Base-by-base conservation (phyloP, 1,140 invertebrate genomes). In the Ceratina australensis region DNA sequence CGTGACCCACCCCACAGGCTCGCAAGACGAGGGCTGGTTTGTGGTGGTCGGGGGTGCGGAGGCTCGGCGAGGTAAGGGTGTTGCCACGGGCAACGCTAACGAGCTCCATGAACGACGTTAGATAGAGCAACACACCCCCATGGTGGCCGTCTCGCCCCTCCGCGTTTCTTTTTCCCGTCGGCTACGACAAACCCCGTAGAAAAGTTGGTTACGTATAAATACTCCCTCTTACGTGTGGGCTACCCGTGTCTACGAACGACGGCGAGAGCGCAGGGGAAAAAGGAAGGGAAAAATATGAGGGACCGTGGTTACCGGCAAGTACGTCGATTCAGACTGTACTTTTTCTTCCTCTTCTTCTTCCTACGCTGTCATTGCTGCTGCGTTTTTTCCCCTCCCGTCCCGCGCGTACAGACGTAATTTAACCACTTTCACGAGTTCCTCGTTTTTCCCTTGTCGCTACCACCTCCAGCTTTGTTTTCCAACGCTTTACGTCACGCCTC, bases 41-140 rank as follows among this genome's bases (percentile, higher is more conserved):
- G 33, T 42, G 84, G 75, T 78, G 80, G 80, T 74, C 50, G 84
- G 68, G 76, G 69, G 72, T 73, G 76, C 68, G 77, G 83, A 69
- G 52, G 52, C 33, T 73, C 87, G 80, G 60, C 71, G 77, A 84
- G 81, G 86, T 88, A 87, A 90, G 90, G 91, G 91, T 86, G 91
- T 92, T 91, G 89, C 91, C 84, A 92, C 65, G 88, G 91, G 91
- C 88, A 91, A 92, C 91, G 90, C 90, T 92, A 91, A 92, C 91
- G 91, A 92, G 90, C 89, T 91, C 90, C 90, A 91, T 92, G 90
- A 92, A 90, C 91, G 90, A 91, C 89, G 90, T 91, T 87, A 91
- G 91, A 91, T 91, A 91, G 90, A 90, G 90, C 87, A 90, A 86
- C 83, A 85, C 84, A 85, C 79, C 84, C 88, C 89, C 86, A 86